phyloP scores from a whole-genome alignment of 2,113 vertebrate species.

The Lucifuga dentata region DNA sequence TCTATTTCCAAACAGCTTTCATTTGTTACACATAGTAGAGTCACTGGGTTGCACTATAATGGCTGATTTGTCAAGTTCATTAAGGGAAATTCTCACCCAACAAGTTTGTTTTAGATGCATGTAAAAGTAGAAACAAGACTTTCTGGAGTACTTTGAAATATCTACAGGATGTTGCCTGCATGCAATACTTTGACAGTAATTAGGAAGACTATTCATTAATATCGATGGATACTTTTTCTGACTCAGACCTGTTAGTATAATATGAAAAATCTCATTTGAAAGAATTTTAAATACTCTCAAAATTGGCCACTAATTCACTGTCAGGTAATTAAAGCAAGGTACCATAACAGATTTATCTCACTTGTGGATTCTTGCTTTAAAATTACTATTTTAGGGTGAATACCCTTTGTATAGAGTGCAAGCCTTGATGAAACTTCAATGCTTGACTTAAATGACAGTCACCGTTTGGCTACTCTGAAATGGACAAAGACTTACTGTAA shows the following conservation, averaged over 20 bases:
- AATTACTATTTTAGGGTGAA: not conserved
- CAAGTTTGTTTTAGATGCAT: conserved; percentile 10
- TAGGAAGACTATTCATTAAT: not conserved
- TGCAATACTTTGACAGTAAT: conserved; percentile 37
- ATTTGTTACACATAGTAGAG: not conserved
- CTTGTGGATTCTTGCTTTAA: conserved; percentile 18
- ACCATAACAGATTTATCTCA: conserved; percentile 13
- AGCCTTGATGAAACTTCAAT: conserved; percentile 17
- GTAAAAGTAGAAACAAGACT: conserved; percentile 7
- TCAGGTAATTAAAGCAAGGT: not conserved
- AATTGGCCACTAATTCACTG: conserved; percentile 1
- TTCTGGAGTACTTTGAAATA: conserved; percentile 1
- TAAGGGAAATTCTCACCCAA: conserved; percentile 2
- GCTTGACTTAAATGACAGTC: not conserved
- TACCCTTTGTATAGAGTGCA: not conserved
- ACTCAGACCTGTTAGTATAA: conserved; percentile 2
- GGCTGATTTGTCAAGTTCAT: not conserved
- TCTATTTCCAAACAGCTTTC: not conserved
- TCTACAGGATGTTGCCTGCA: conserved; percentile 6
- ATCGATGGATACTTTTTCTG: conserved; percentile 21
- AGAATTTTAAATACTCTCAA: not conserved
- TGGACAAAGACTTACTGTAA: not conserved
- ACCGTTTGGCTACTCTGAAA: conserved; percentile 6
- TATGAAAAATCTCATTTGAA: not conserved
- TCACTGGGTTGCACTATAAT: conserved; percentile 13